Conservation (phyloP, 1,140 invertebrate species). For the Leptopilina clavipes region DNA sequence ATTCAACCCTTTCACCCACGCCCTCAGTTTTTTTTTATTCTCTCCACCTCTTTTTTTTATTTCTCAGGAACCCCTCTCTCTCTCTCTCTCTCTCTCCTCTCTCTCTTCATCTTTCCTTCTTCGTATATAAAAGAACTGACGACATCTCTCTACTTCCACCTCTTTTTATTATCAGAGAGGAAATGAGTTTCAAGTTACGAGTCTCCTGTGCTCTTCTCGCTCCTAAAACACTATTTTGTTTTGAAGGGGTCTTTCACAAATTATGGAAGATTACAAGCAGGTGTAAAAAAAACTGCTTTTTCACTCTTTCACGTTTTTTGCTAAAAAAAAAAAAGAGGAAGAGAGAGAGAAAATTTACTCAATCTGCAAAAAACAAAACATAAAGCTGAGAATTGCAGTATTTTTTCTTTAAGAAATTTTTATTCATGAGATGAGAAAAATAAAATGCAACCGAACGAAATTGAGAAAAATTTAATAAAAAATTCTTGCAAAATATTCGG, state of each 20-base stretch:
- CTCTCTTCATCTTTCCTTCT: no score
- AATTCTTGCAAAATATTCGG: no score
- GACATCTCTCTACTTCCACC: background rate
- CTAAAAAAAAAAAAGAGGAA: background rate
- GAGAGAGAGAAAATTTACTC: no score
- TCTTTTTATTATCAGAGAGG: constrained; percentile 8
- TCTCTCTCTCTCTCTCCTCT: constrained; percentile 11
- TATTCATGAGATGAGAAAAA: no score
- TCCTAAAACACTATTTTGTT: constrained; percentile 2
- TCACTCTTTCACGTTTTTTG: background rate
- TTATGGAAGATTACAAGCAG: background rate
- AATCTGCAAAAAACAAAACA: background rate
- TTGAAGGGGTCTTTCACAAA: background rate
- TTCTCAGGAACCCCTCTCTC: background rate
- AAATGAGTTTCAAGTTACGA: constrained; percentile 17
- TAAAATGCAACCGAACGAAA: no score
- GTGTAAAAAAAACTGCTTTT: background rate
- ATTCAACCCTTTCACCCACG: background rate
- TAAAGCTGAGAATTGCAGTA: no score
- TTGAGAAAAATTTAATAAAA: no score
- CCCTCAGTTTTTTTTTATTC: constrained; percentile 23
- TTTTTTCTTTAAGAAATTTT: no score
- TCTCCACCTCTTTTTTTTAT: background rate
- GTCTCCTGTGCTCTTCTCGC: constrained; percentile 8
- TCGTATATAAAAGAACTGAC: constrained; percentile 1